Percentiles rank a stretch among this genome's conserved stretches.
These are phyloP conservation scores for Boloria euphrosyne DNA, from an alignment of 2,888 invertebrate genomes.

Conservation along the genomic window DNA sequence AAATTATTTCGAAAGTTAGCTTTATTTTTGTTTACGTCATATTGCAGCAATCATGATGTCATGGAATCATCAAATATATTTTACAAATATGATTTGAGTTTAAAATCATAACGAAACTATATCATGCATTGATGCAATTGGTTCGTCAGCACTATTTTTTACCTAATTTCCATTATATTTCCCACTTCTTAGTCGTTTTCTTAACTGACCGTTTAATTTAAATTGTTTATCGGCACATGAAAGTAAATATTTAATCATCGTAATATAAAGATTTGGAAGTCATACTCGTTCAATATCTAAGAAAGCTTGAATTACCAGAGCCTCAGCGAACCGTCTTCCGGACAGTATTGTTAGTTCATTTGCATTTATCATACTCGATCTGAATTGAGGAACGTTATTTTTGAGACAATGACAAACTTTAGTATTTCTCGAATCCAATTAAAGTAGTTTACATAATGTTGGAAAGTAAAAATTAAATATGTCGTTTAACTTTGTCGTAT, in stretches of 20 bases:
- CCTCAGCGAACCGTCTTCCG: conserved; percentile 69
- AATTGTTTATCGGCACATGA: conserved; percentile 82
- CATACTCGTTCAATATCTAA: conserved; percentile 45
- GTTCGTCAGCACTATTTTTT: conserved; percentile 63
- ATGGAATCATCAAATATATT: conserved; percentile 39
- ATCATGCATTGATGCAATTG: conserved; percentile 62
- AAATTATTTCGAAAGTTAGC: conserved; percentile 21
- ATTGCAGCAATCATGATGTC: conserved; percentile 59
- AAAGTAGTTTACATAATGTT: conserved; percentile 15
- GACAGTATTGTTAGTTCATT: conserved; percentile 44
- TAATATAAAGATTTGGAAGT: conserved; percentile 48
- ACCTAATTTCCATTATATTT: conserved; percentile 51
- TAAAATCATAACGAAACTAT: not conserved
- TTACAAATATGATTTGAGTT: conserved; percentile 6
- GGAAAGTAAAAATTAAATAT: conserved; percentile 10
- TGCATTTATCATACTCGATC: conserved; percentile 58
- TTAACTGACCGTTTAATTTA: conserved; percentile 54
- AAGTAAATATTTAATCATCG: conserved; percentile 61
- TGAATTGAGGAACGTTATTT: conserved; percentile 73
- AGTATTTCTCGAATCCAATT: conserved; percentile 46
- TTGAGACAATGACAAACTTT: conserved; percentile 33
- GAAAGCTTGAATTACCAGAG: conserved; percentile 55
- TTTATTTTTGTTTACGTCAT: conserved; percentile 47
- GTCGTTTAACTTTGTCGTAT: not conserved
- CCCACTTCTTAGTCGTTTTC: conserved; percentile 48